Conservation (phyloP, 2,888 invertebrate species). For the Pandemis cinnamomeana region DNA sequence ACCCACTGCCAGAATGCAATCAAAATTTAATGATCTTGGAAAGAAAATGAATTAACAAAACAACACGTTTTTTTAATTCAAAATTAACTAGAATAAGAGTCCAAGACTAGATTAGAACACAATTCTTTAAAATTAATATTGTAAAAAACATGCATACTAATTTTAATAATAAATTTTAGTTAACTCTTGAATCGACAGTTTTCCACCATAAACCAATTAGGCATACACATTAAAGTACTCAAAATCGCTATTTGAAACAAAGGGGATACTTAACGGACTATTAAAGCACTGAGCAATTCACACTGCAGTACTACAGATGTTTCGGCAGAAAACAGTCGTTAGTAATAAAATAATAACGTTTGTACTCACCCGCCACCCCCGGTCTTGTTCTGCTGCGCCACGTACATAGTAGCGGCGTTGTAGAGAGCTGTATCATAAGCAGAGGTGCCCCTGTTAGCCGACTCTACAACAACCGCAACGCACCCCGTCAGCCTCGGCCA, state of each 20-base stretch:
- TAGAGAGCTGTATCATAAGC: slow-evolving; percentile 98
- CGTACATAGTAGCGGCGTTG: slow-evolving; percentile 97
- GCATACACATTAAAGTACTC: not conserved
- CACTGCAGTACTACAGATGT: not conserved
- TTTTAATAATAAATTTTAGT: not conserved
- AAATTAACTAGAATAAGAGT: too few relatives aligned
- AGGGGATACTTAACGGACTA: not conserved
- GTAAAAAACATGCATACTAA: not conserved
- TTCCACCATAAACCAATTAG: not conserved
- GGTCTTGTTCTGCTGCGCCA: slow-evolving; percentile 90
- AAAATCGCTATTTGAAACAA: too few relatives aligned
- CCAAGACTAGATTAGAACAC: too few relatives aligned
- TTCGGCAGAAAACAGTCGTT: not conserved
- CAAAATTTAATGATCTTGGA: not conserved
- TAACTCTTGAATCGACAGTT: not conserved
- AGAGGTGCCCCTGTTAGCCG: slow-evolving; percentile 89
- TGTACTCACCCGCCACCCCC: slow-evolving; percentile 75
- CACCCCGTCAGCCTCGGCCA: slow-evolving; percentile 36
- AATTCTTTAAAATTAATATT: not conserved
- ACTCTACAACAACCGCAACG: slow-evolving; percentile 61
- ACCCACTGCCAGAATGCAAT: slow-evolving; percentile 51
- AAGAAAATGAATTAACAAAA: not conserved
- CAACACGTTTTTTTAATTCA: too few relatives aligned
- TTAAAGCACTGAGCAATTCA: not conserved
- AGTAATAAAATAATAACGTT: not conserved